Base-by-base conservation (phyloP, 2,797 vertebrate genomes). In the Calcarius lapponicus region DNA sequence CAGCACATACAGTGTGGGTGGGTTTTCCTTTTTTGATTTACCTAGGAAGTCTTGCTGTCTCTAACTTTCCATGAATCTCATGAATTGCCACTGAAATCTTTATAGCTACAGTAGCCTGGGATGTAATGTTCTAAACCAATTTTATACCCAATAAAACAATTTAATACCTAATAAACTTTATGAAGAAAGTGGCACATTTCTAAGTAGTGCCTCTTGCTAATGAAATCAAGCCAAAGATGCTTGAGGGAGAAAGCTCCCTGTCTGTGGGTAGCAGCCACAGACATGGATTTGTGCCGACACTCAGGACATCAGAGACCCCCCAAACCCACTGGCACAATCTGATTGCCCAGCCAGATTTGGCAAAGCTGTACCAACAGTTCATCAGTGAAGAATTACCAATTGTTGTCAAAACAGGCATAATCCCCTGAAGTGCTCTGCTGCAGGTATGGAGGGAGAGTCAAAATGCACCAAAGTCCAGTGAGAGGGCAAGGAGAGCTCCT, bases 151-250 rank as follows among this genome's bases (percentile, higher is more conserved):
- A 80, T 84, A 67, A 93, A 96, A 76, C 86, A 76, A 87, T 92
- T 92, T 85, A 94, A 93, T 94, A 93, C 67, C 80, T 51, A 95
- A 65, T 90, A 92, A 92, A 90, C 34, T 93, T 96, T 65, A 80
- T 78, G 79, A 85, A 89, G 79, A 57, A 80, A 93, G 67, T 25
- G 34, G 42, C 73, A 61, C 38, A 50, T 71, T 91, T 50, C 73
- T 86, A 86, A 88, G 82, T 42, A 67, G 53, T 2, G 13, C 21
- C 51, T 86, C 62, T 51, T 86, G 17, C 20, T 70, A 93, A 90
- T 61, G 60, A 91, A 82, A 93, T 78, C 60, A 54, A 81, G 60
- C 3, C 58, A 81, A 84, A 93, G 57, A 53, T 38, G 10, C 47
- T 29, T 4, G 16, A 82, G 45, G 62, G 56, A 64, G 11, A 64